phyloP scores from a whole-genome alignment of 1,140 invertebrate genomes.

The Bombus picipes region DNA sequence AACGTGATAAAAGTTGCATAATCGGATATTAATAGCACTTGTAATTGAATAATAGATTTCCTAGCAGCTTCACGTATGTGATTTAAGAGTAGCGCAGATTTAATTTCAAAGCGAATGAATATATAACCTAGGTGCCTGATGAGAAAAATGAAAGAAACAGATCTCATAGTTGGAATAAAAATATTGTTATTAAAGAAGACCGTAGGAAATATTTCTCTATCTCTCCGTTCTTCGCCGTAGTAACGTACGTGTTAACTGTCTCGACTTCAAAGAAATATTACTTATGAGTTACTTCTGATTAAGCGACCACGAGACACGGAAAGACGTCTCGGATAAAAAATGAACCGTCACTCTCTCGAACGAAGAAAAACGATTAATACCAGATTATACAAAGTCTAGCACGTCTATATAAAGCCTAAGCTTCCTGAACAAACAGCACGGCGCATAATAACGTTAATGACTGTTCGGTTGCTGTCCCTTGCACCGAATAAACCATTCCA shows the following conservation, averaged over 20 bases:
- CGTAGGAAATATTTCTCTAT: no score
- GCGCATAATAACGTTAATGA: conserved; percentile 24
- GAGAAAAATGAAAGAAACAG: no score
- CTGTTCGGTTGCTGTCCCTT: background rate
- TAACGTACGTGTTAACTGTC: background rate
- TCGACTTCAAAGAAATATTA: background rate
- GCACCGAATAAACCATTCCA: conserved; percentile 6
- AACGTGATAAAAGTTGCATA: no score
- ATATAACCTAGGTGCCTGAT: no score
- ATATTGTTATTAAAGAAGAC: no score
- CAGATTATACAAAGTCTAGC: background rate
- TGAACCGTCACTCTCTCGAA: background rate
- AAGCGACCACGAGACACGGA: background rate
- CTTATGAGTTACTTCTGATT: background rate
- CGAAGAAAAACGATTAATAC: conserved; percentile 7
- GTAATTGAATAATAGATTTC: no score
- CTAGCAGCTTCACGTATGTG: no score
- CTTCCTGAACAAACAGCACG: conserved; percentile 1
- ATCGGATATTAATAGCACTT: no score
- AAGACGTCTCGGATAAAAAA: conserved; percentile 2
- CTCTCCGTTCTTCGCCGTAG: no score
- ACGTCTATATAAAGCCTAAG: conserved; percentile 7
- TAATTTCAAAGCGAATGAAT: no score
- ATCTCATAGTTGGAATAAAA: no score
- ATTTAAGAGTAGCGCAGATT: no score